A percentile compares a stretch with the other conserved stretches of the same genome.
Evolutionary conservation across 64 coral and sea anemone species (phyloP).

Genomic region (Hydrozoanthus tunicans): DNA sequence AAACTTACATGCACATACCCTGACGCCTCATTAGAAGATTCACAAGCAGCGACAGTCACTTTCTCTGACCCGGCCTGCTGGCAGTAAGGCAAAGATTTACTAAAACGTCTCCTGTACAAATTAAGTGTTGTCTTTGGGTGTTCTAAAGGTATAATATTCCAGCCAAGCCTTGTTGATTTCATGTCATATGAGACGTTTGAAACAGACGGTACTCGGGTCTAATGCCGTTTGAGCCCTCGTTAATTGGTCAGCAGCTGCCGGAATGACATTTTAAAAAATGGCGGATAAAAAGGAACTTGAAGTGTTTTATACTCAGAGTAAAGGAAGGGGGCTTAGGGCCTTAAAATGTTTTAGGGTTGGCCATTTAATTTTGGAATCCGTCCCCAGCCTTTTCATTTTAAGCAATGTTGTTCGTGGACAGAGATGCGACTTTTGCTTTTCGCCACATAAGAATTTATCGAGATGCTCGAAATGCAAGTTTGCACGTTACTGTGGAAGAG

Average conservation of each 20-base stretch:
- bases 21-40: conserved; percentile 21
- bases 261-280: conserved; percentile 49
- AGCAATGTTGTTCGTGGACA: conserved; percentile 61
- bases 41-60: not conserved
- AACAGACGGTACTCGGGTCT: not conserved
- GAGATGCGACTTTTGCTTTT: conserved; percentile 87
- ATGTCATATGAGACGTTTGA: not conserved
- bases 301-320: conserved; percentile 62
- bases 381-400: conserved; percentile 71
- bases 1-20: conserved; percentile 78
- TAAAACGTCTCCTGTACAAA: not conserved
- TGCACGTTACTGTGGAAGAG: conserved; percentile 75
- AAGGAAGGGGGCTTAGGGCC: conserved; percentile 75
- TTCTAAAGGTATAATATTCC: not conserved
- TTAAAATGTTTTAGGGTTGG: conserved; percentile 62
- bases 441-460: conserved; percentile 37
- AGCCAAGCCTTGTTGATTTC: not conserved
- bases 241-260: conserved; percentile 19
- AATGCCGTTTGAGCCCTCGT: not conserved
- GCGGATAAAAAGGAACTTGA: conserved; percentile 46
- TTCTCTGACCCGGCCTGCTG: not conserved
- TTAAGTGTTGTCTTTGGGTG: not conserved
- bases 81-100: not conserved
- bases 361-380: conserved; percentile 49
- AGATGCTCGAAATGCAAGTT: conserved; percentile 89